Conservation (phyloP, 2,797 vertebrate species). For the Hemitrygon akajei region DNA sequence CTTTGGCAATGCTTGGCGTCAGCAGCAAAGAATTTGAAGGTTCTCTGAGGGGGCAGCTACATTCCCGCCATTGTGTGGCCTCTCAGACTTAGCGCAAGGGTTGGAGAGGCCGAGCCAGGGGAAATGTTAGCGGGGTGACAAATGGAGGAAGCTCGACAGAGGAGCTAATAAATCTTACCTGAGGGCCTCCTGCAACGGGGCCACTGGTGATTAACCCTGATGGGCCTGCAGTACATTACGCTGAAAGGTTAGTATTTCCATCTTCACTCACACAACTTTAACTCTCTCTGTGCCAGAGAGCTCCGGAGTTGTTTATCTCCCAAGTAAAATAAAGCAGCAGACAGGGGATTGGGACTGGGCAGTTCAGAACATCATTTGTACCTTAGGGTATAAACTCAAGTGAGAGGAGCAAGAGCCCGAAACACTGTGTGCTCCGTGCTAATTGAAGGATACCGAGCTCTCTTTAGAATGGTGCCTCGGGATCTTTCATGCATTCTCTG, state of each 20-base stretch:
- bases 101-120: background rate
- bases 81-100: background rate
- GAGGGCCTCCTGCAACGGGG: slow-evolving; percentile 27
- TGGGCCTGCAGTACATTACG: slow-evolving; percentile 35
- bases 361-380: too few relatives aligned
- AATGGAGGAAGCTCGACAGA: background rate
- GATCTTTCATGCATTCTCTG: background rate
- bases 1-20: background rate
- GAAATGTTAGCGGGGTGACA: background rate
- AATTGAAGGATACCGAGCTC: background rate
- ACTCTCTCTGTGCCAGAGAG: background rate
- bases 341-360: background rate
- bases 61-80: background rate
- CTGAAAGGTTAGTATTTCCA: slow-evolving; percentile 34
- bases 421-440: background rate
- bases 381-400: too few relatives aligned
- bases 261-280: background rate
- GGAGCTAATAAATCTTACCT: slow-evolving; percentile 35
- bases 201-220: slow-evolving; percentile 37
- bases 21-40: background rate
- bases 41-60: background rate
- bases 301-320: too few relatives aligned
- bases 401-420: background rate
- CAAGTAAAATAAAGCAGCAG: too few relatives aligned
- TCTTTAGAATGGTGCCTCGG: background rate